Base-by-base conservation (phyloP, 2,797 vertebrate genomes). In the Halcyon badia region DNA sequence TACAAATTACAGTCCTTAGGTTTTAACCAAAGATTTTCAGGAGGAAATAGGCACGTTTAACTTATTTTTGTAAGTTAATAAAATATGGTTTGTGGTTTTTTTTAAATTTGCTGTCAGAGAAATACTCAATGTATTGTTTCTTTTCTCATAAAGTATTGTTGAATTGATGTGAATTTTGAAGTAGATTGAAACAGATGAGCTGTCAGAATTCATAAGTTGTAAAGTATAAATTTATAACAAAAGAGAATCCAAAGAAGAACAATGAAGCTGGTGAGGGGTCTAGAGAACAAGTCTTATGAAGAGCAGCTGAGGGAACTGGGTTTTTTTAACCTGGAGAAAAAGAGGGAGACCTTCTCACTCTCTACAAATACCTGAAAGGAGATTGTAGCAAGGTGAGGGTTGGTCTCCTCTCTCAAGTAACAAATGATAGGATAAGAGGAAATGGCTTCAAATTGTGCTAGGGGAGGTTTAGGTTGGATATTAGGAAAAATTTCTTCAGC, bases 41-140 rank as follows among this genome's bases (percentile, higher is more conserved):
- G 12, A 49, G 19, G 24, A 88, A 89, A 77, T n/a, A 80, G 31
- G 37, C 51, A 88, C 4, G 14, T 76, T 78, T 70, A 72, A 70
- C 30, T 87, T 95, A 46, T 46, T 73, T 86, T 57, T 52, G 19
- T 49, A 90, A 91, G 42, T 85, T 90, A 75, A 75, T 87, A 91
- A 89, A 80, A 65, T 71, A 57, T 1, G 2, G 24, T 61, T 70
- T 87, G 68, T 51, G 51, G 0, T 12, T 80, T 73, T 91, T 84
- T 70, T 13, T 73, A 76, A 88, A 73, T 37, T 77, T 79, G 11
- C 58, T 83, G 18, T 71, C 33, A 33, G 49, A 68, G 52, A 90
- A 75, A 26, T 70, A 18, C 8, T 94, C 5, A 31, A 5, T 60
- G 31, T 49, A 88, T 90, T 88, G 44, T 57, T 91, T 4, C 19